Evolutionary conservation across 92 coral and sea anemone genomes (phyloP).

Genomic region (Bergia sp.): DNA sequence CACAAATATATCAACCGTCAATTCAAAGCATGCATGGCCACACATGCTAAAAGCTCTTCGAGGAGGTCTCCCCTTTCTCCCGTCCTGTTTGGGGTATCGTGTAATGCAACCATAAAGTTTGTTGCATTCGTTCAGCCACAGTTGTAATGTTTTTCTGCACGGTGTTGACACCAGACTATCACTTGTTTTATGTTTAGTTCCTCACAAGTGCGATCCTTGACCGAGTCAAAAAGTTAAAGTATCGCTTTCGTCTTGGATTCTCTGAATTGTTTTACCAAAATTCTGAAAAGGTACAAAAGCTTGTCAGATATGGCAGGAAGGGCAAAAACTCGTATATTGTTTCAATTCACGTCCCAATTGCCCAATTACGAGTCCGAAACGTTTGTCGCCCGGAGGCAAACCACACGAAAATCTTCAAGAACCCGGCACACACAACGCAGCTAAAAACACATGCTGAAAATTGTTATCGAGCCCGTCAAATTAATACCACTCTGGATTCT

Average conservation of each 20-base stretch:
- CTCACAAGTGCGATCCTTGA: conserved; percentile 23
- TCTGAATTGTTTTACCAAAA: conserved; percentile 16
- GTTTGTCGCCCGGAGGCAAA: neutral
- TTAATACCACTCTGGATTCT: conserved; percentile 8
- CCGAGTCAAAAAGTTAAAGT: neutral
- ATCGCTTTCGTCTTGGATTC: conserved; percentile 16
- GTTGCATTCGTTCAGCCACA: neutral
- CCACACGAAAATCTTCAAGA: neutral
- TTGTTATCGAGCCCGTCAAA: neutral
- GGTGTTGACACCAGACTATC: neutral
- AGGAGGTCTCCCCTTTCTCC: neutral
- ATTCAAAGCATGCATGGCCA: neutral
- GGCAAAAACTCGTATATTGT: neutral
- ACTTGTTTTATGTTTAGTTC: neutral
- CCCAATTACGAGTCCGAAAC: neutral
- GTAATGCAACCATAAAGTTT: neutral
- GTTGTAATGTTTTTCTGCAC: neutral
- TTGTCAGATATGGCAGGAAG: neutral
- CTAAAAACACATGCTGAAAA: neutral
- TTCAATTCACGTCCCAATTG: neutral
- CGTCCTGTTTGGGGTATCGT: neutral
- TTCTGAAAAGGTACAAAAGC: neutral
- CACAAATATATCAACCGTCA: conserved; percentile 10
- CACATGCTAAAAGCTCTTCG: neutral
- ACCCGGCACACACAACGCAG: conserved; percentile 4